Evolutionary conservation across 2,797 vertebrate genomes (phyloP), one percentile per base, ranked within the genome.

Genomic region (Gephyroberyx darwinii): DNA sequence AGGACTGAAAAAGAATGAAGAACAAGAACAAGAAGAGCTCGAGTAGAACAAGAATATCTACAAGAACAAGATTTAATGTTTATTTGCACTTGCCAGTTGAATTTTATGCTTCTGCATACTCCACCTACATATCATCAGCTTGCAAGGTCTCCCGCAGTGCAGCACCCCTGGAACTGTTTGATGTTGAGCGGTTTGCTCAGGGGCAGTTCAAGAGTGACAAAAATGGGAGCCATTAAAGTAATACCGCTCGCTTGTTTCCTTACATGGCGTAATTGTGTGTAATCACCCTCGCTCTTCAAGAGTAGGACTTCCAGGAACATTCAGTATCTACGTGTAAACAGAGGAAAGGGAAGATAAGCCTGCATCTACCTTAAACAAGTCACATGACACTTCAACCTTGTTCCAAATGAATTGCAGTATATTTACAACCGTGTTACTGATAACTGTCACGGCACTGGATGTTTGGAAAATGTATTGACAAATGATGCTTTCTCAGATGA

Each of bases 401-500:
- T 37, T 61, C 52, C 9, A 13, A 63, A 35, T 60, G 65, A 67
- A 17, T 53, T 30, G 37, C 13, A 52, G 37, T 41, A 0, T 69
- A 26, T 74, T 63, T 54, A 65, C 61, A 19, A 3, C 26, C 45
- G 33, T 19, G 12, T n/a, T 14, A 14, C 37, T 43, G 19, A 45
- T 58, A 45, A 31, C 53, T 58, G 52, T 45, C 41, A 5, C 14
- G 10, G 19, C 13, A 77, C 20, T 39, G 45, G 33, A 62, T 73
- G 67, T 73, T 70, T 68, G 62, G 41, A 68, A 73, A 74, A 58
- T 56, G 52, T 37, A 61, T 59, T 62, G 56, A 69, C 26, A 55
- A 50, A 65, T 61, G 57, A 85, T 33, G 33, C 48, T n/a, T 5
- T n/a, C 31, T 69, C 20, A 59, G 45, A 82, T 82, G 30, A 77